Base-by-base conservation (phyloP, 2,888 invertebrate species). In the Melitaea athalia region DNA sequence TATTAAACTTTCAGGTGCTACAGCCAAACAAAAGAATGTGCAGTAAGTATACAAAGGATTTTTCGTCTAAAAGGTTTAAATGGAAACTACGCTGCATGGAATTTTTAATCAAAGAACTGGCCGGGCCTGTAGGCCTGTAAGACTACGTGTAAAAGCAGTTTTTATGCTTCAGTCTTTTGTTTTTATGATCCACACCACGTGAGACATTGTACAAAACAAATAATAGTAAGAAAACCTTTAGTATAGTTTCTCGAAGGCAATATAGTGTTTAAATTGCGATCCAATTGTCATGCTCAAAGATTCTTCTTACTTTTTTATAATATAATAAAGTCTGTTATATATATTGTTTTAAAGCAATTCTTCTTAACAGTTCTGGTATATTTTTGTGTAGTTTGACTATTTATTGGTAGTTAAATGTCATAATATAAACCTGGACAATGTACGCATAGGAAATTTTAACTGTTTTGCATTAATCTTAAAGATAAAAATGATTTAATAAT, bases 61-160 rank as follows among this genome's bases (percentile, higher is more conserved):
- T 65, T 66, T 63, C 53, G 57, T 69, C 47, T 63, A 49, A 63
- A 65, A 68, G 50, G 47, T n/a, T 47, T 59, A 62, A 50, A 71
- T 59, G 65, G 62, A 42, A 64, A 52, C 49, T 43, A 33, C 53
- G 63, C 15, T 57, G 70, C 59, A 72, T 66, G 66, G 70, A 70
- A 72, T 70, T 72, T 72, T 72, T 72, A 72, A 72, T 70, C 68
- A 70, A 69, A 69, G 69, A 60, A 33, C 53, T 52, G 63, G 31
- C 52, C n/a, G 63, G 52, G 63, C 70, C 64, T 17, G 43, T 33
- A 69, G 67, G 63, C 63, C 52, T 45, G 14, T 53, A 66, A 63
- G 64, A 55, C 57, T 55, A 59, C 33, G 62, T 65, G 60, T 57
- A 64, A 55, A 55, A 33, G 52, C 17, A 45, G 59, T 53, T 55